Base-by-base conservation (phyloP, 1,140 invertebrate species). In the Drosophila bifasciata region DNA sequence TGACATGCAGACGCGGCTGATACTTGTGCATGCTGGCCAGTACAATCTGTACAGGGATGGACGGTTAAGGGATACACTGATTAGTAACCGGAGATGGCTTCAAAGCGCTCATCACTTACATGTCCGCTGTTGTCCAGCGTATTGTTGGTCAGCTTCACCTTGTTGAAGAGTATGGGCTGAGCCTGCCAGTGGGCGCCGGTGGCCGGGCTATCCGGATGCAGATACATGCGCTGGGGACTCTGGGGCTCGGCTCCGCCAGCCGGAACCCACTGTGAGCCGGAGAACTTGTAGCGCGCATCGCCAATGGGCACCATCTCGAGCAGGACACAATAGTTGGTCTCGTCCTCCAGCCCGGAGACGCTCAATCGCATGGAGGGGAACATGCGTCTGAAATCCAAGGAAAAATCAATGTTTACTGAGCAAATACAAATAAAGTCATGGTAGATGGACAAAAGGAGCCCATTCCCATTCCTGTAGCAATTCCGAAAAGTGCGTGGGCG, bases 1-100 rank as follows among this genome's bases (percentile, higher is more conserved):
- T 94, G 41, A 99, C 94, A 92, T 97, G 95, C 49, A 98, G 94
- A 8, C 95, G 93, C 0, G 97, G 97, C 61, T 97, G 93, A 91
- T 98, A 98, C 91, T 98, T 98, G 92, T 98, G 97, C 97, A 98
- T 98, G 2, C 97, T 98, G 9, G 96, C 97, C 40, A 99, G 92
- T 0, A 98, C 95, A 62, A 97, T 95, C 96, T 97, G 93, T 11
- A n/a, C n/a, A n/a, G n/a, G n/a, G n/a, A n/a, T n/a, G n/a, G n/a
- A n/a, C n/a, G n/a, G n/a, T n/a, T n/a, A n/a, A n/a, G n/a, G n/a
- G n/a, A n/a, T n/a, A n/a, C n/a, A n/a, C n/a, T n/a, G 21, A 48
- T 39, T 13, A 59, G 45, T 46, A 44, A 68, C 25, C 17, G 50
- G 40, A 53, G 21, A 19, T 7, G 23, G 13, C 32, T 44, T 72